A percentile compares a stretch with the other conserved stretches of the same genome.
phyloP scores from a whole-genome alignment of 2,113 vertebrate genomes.

The Raphicerus campestris region DNA sequence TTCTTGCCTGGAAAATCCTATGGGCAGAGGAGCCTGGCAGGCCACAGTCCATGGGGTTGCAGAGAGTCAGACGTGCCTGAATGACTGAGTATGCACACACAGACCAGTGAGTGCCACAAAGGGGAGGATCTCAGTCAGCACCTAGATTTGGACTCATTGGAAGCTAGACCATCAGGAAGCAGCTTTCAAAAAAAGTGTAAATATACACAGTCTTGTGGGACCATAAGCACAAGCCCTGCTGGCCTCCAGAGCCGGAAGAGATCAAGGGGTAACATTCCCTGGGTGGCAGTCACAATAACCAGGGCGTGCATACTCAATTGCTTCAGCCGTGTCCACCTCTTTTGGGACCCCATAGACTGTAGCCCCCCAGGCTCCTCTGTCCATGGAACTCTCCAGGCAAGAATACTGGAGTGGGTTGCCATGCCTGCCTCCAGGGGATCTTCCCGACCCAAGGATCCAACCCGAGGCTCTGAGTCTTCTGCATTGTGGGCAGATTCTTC shows the following conservation, averaged over 20 bases:
- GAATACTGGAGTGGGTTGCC: not conserved
- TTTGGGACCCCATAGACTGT: not conserved
- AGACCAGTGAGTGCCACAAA: not conserved
- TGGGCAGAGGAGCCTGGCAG: not conserved
- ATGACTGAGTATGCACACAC: fast-evolving
- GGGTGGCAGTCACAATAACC: not conserved
- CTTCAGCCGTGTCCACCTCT: not conserved
- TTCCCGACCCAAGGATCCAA: not conserved
- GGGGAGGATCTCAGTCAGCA: not conserved
- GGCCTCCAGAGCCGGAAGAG: not conserved
- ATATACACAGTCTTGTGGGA: not conserved
- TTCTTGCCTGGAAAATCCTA: not conserved
- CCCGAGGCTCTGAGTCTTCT: not conserved
- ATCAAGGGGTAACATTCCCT: not conserved
- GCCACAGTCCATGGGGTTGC: not conserved
- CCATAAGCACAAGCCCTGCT: not conserved
- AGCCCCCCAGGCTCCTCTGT: not conserved
- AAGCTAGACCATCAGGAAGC: not conserved
- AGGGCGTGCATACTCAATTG: not conserved
- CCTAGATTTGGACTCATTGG: not conserved
- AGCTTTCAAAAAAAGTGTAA: not conserved
- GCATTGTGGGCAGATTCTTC: not conserved
- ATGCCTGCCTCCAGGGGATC: not conserved
- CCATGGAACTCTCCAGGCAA: not conserved
- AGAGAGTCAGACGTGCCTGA: not conserved